These are phyloP conservation scores for Leptinotarsa tumamoca DNA, from an alignment of 2,888 invertebrate genomes.

Conservation along the genomic window DNA sequence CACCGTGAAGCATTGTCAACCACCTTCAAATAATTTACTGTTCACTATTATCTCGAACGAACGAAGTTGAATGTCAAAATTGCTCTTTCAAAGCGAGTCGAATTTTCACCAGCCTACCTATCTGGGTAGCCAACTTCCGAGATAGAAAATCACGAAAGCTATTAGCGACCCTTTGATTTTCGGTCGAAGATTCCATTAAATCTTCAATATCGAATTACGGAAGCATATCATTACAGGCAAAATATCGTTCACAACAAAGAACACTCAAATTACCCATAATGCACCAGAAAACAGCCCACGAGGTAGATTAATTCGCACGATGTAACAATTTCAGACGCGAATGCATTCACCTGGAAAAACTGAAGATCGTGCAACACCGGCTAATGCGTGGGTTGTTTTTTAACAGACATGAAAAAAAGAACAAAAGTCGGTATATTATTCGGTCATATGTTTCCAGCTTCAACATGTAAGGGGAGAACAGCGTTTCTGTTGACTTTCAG, in stretches of 20 bases:
- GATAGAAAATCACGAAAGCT: constrained; percentile 26
- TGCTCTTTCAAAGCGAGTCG: not conserved
- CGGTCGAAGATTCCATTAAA: constrained; percentile 34
- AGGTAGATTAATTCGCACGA: constrained; percentile 48
- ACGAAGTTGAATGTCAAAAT: no score
- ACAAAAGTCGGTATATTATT: no score
- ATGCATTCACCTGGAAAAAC: constrained; percentile 44
- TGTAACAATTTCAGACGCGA: constrained; percentile 42
- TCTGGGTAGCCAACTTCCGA: constrained; percentile 23
- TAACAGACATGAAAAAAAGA: no score
- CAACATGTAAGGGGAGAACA: no score
- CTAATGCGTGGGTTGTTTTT: not conserved
- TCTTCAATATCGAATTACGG: constrained; percentile 41
- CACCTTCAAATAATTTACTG: no score
- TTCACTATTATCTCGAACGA: no score
- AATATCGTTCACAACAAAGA: constrained; percentile 50
- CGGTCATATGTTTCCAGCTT: no score
- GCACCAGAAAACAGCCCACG: constrained; percentile 22
- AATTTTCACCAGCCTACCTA: not conserved
- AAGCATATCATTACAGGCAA: constrained; percentile 48
- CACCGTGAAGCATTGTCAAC: no score
- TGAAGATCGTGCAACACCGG: constrained; percentile 35
- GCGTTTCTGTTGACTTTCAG: no score
- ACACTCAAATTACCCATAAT: constrained; percentile 47
- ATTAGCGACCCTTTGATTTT: constrained; percentile 19